Base-by-base conservation (phyloP, 2,888 invertebrate genomes). In the Drosophila nr. perissopoda region DNA sequence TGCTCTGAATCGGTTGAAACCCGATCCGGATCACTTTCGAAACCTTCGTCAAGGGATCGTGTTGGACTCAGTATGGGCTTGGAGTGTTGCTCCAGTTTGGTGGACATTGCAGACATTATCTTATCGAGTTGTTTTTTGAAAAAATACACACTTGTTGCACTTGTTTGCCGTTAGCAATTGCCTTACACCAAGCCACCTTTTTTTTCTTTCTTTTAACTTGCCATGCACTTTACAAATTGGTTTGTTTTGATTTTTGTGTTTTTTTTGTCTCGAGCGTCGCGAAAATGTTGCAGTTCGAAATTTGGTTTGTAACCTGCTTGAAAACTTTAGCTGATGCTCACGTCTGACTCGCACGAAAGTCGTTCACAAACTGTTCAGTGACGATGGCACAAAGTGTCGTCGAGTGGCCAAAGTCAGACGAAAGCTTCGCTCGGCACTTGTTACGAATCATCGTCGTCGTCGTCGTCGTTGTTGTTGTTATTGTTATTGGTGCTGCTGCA, bases 11-110 rank as follows among this genome's bases (percentile, higher is more conserved):
- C 93, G 40, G 93, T 93, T 73, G 93, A 93, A 88, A 93, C 91
- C 73, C 93, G 93, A 92, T 93, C 93, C 86, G 93, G 93, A 92
- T 93, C 93, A 91, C 93, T 93, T 92, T 93, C 93, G 82, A 93
- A 93, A 86, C 93, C 93, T 91, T 93, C 93, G 72, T 93, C 93
- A 70, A 93, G 92, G 79, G 93, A 93, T 91, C 93, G 91, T 75
- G 93, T 93, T 82, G 93, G 93, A 88, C 93, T 93, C 73, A 93
- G 91, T 82, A 93, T 93, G 72, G 93, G 93, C 80, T 93, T 93
- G 62, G 92, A 92, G 80, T 92, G 92, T 72, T 91, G 91, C 84
- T 93, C 93, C 79, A 92, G 82, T 91, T 93, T 93, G 66, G 90
- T 93, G 70, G 90, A 79, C 78, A 46, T 46, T 46, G 78, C 74